Conservation (phyloP, 2,888 invertebrate species). For the Cephus rjabovi region DNA sequence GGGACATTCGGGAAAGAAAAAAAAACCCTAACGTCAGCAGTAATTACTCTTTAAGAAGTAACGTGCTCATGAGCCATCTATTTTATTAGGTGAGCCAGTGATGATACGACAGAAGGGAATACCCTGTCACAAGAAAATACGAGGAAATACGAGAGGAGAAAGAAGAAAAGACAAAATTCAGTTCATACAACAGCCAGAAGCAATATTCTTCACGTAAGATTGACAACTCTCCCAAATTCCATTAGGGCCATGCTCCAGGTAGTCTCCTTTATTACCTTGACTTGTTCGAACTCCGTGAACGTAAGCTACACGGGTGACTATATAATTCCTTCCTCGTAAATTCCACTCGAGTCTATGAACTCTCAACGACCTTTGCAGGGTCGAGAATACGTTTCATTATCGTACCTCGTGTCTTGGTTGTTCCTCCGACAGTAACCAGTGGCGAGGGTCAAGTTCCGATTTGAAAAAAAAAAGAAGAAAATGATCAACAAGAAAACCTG, state of each 20-base stretch:
- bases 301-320: background rate
- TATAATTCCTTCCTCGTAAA: background rate
- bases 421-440: background rate
- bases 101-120: background rate
- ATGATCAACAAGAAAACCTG: background rate
- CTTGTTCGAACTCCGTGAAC: background rate
- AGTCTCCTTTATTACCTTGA: background rate
- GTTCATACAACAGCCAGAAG: background rate
- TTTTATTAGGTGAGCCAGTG: background rate
- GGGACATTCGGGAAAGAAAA: background rate
- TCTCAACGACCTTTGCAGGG: background rate
- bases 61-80: background rate
- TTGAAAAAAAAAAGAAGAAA: background rate
- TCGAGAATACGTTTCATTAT: background rate
- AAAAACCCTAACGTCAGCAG: background rate
- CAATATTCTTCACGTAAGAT: background rate
- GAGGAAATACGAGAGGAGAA: background rate
- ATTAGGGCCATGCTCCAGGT: background rate
- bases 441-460: background rate
- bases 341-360: background rate
- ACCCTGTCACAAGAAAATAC: background rate
- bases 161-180: background rate
- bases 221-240: background rate
- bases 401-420: background rate
- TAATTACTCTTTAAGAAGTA: background rate